Conservation (phyloP, 2,113 vertebrate genomes). For the Zootoca vivipara region DNA sequence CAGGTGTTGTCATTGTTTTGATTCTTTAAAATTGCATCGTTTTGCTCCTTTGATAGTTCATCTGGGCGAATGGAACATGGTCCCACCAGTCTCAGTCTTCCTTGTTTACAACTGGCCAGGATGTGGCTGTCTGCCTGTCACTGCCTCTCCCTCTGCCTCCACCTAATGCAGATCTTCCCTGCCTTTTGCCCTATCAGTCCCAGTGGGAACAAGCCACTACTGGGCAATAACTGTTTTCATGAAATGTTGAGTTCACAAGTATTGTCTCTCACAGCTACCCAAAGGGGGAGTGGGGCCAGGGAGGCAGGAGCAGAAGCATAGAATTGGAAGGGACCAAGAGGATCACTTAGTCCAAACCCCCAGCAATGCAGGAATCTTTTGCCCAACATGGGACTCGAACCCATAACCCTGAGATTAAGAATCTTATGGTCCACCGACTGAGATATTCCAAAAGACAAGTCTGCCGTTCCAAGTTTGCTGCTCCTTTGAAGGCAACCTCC, state of each 20-base stretch:
- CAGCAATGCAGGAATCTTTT: too few relatives aligned
- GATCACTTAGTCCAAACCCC: too few relatives aligned
- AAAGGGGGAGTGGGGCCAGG: background rate
- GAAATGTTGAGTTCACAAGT: background rate
- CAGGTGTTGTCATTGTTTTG: too few relatives aligned
- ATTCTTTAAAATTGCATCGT: too few relatives aligned
- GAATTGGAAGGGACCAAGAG: background rate
- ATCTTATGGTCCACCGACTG: too few relatives aligned
- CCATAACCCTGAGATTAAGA: too few relatives aligned
- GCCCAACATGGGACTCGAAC: too few relatives aligned
- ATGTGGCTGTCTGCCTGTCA: too few relatives aligned
- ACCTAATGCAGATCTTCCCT: too few relatives aligned
- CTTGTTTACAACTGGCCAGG: too few relatives aligned
- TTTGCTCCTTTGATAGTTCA: background rate
- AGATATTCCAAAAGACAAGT: background rate
- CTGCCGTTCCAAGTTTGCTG: slow-evolving; percentile 8
- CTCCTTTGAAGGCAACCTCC: background rate
- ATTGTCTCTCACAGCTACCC: background rate
- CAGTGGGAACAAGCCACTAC: background rate
- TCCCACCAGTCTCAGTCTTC: background rate
- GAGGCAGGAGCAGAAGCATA: background rate
- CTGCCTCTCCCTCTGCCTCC: too few relatives aligned
- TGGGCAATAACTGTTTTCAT: background rate
- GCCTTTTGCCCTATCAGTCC: too few relatives aligned
- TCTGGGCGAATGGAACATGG: background rate